These are phyloP conservation scores for Amphiprion percula DNA, from an alignment of 2,113 vertebrate species.

Conservation along the genomic window DNA sequence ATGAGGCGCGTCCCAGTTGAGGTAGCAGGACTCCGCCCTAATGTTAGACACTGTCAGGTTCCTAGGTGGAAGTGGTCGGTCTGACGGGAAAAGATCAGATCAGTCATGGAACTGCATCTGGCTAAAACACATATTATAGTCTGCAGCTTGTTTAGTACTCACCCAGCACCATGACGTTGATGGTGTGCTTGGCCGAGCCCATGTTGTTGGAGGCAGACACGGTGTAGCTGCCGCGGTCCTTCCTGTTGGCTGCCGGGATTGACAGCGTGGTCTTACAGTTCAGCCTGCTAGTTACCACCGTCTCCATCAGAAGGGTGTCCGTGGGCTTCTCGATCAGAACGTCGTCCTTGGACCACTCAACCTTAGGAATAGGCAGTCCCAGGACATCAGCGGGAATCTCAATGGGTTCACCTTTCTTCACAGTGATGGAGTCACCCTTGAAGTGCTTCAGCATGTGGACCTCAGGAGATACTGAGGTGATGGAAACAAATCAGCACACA, in stretches of 20 bases:
- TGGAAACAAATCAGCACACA: conserved; percentile 3
- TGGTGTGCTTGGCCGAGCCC: conserved; percentile 89
- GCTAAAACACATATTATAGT: neutral
- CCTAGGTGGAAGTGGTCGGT: conserved; percentile 95
- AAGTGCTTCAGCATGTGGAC: conserved; percentile 88
- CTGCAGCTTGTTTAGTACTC: conserved; percentile 56
- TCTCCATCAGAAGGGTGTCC: conserved; percentile 88
- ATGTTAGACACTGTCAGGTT: conserved; percentile 93
- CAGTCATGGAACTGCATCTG: neutral
- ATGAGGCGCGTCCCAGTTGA: conserved; percentile 92
- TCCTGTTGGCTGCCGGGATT: conserved; percentile 85
- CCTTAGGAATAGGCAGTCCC: conserved; percentile 95
- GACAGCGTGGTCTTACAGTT: conserved; percentile 90
- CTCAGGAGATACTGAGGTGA: conserved; percentile 71
- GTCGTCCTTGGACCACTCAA: conserved; percentile 96
- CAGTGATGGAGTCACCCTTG: conserved; percentile 91
- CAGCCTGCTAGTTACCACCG: conserved; percentile 89
- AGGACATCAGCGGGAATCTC: conserved; percentile 94
- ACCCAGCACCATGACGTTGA: conserved; percentile 92
- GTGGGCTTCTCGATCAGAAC: conserved; percentile 88
- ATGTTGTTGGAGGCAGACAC: conserved; percentile 93
- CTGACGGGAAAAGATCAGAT: conserved; percentile 70
- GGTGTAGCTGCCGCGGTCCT: conserved; percentile 90
- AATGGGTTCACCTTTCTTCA: conserved; percentile 91
- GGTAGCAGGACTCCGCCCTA: conserved; percentile 92